A percentile compares a stretch with the other conserved stretches of the same genome.
Evolutionary conservation across 2,113 vertebrate species (phyloP).

Genomic region (Daboia siamensis): DNA sequence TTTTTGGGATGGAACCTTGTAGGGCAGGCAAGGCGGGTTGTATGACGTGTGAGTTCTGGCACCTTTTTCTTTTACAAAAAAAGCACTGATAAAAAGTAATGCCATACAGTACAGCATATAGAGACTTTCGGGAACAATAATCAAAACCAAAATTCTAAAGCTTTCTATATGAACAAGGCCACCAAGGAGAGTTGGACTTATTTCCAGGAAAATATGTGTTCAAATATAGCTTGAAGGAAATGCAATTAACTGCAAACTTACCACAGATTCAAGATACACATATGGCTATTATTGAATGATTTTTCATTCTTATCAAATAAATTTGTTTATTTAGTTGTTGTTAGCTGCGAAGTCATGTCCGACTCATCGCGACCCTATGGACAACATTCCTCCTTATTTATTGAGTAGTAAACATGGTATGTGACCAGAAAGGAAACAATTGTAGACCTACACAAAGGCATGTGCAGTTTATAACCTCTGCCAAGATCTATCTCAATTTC

Average conservation of each 20-base stretch:
- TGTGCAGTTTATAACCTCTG: neutral
- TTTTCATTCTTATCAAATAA: neutral
- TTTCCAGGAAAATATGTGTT: neutral
- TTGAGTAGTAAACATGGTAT: neutral
- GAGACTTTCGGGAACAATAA: neutral
- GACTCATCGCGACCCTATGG: no score
- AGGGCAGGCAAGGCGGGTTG: no score
- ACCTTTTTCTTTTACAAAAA: no score
- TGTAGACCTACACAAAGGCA: neutral
- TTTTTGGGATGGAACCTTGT: no score
- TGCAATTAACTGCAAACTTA: neutral
- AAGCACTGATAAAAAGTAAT: neutral
- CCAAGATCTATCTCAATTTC: neutral
- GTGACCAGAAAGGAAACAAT: neutral
- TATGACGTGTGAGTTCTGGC: no score
- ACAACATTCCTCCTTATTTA: neutral
- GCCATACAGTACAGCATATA: neutral
- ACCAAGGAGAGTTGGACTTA: neutral
- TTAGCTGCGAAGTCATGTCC: no score
- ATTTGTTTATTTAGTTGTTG: neutral
- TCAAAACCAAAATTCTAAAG: neutral
- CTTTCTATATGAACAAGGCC: neutral
- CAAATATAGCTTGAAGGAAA: neutral
- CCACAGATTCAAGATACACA: neutral
- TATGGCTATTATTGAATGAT: neutral